Base-by-base conservation (phyloP, 2,888 invertebrate genomes). In the Psylliodes chrysocephalus region DNA sequence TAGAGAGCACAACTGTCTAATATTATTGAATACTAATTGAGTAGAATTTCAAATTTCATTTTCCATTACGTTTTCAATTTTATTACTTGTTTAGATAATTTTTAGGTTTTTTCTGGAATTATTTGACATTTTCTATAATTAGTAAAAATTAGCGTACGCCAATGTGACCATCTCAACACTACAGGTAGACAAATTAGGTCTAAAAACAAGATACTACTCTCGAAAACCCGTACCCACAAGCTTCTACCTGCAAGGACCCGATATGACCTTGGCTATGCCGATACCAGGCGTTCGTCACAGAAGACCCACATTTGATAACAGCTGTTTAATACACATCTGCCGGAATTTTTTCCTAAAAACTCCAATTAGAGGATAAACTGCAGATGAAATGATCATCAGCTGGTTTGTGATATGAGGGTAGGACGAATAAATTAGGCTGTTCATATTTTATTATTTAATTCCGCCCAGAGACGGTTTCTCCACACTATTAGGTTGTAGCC, bases 301-400 rank as follows among this genome's bases (percentile, higher is more conserved):
- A n/a, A n/a, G 57, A 55, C 64, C 59, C 60, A 64, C 61, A 64
- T 64, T 67, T 62, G 59, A 62, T 52, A 62, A 64, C 67, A 67
- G 64, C 67, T 63, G 63, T 56, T 56, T 52, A 44, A 49, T 28
- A 44, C 38, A 38, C 63, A 63, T 63, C 63, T 57, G 63, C 57
- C 42, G 51, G 52, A 60, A 49, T 55, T 55, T 57, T 61, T 18
- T 44, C 15, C 40, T 55, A 46, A 62, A 63, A 63, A 63, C 56
- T 57, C 49, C 57, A 63, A 63, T 63, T 63, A 63, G 57, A 51
- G 30, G 51, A 56, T 62, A 40, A 28, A 59, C 40, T 28, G 62
- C 56, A 54, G 47, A 57, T 33, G 63, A 52, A 63, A 51, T 49
- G 51, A 33, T 47, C 52, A 63, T 63, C 63, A 63, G 63, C 56